A percentile compares a stretch with the other conserved stretches of the same genome.
These are phyloP conservation scores for Corythoichthys haematopterus DNA, from an alignment of 2,113 vertebrate genomes.

Conservation along the genomic window DNA sequence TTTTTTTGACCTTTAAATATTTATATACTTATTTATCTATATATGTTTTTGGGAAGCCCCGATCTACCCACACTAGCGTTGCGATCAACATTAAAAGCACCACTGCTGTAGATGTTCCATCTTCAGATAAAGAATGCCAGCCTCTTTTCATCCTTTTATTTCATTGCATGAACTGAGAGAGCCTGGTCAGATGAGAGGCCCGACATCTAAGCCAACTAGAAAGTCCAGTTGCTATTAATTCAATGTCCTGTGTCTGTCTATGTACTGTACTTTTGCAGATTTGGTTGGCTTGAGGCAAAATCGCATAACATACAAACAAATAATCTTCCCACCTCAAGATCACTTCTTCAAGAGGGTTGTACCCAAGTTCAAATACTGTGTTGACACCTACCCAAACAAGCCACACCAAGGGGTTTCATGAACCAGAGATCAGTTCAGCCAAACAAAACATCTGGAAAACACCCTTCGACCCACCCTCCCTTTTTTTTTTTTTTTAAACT, in stretches of 20 bases:
- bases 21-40: too few relatives aligned
- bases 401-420: slow-evolving; percentile 2
- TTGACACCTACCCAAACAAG: slow-evolving; percentile 8
- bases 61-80: too few relatives aligned
- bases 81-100: too few relatives aligned
- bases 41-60: too few relatives aligned
- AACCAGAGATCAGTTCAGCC: slow-evolving; percentile 9
- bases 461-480: neutral
- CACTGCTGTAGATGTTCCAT: too few relatives aligned
- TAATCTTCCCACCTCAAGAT: neutral
- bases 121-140: neutral
- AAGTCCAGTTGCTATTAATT: too few relatives aligned
- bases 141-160: too few relatives aligned
- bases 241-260: neutral
- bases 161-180: too few relatives aligned
- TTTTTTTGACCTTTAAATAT: too few relatives aligned
- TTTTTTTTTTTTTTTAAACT: neutral
- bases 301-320: slow-evolving; percentile 1
- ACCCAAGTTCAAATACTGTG: slow-evolving; percentile 6
- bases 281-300: neutral
- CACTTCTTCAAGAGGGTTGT: neutral
- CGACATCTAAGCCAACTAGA: too few relatives aligned
- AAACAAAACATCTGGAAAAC: slow-evolving; percentile 1
- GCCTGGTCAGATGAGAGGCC: too few relatives aligned
- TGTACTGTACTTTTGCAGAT: neutral